These are phyloP conservation scores for Nothura maculosa DNA, from an alignment of 2,797 vertebrate genomes.

Conservation along the genomic window DNA sequence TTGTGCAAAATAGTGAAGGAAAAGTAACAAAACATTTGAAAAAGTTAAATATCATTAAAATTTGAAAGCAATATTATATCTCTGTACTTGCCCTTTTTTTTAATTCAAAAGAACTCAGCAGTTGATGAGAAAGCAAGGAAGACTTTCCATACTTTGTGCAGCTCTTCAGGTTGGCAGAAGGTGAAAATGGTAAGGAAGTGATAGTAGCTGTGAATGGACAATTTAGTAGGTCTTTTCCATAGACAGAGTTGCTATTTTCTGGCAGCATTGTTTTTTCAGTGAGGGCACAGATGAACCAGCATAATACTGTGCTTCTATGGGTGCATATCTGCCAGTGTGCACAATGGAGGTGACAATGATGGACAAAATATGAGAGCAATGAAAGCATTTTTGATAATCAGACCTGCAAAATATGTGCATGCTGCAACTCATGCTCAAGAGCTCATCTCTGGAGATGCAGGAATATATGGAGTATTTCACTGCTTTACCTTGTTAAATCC, in stretches of 20 bases:
- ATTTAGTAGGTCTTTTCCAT: background rate
- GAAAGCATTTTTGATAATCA: background rate
- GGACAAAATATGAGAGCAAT: background rate
- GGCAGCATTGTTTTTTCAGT: background rate
- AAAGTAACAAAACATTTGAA: background rate
- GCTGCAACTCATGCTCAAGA: background rate
- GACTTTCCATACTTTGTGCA: background rate
- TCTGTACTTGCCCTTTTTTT: background rate
- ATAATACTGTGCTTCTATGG: background rate
- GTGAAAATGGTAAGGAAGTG: background rate
- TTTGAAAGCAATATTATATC: background rate
- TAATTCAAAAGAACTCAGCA: background rate
- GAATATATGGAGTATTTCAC: background rate
- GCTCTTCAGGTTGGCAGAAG: background rate
- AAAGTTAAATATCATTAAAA: background rate
- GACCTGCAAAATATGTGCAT: background rate
- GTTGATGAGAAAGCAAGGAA: background rate
- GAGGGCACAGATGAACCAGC: background rate
- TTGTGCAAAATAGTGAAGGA: background rate
- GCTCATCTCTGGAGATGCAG: background rate
- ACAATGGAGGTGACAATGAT: accelerated
- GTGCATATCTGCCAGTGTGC: accelerated
- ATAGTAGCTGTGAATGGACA: background rate
- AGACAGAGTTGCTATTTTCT: background rate
- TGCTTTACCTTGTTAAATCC: slow-evolving; percentile 33